Percentiles rank a stretch among this genome's conserved stretches.
These are phyloP conservation scores for Noctilio leporinus DNA, from an alignment of 2,113 vertebrate species.

Conservation along the genomic window DNA sequence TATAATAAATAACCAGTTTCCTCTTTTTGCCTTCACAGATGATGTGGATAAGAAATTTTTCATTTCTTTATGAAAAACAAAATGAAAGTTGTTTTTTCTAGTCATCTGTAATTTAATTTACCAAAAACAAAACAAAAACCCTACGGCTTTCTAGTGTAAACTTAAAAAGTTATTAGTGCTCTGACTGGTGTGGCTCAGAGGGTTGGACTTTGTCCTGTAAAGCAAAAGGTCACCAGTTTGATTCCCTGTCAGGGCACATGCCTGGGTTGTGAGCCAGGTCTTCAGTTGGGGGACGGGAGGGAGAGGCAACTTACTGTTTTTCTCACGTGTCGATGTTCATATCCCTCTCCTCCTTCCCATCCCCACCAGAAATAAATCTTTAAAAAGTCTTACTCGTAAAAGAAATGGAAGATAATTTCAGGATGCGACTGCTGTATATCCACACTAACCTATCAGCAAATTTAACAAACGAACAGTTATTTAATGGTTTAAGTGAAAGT, in stretches of 20 bases:
- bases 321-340: too few species aligned
- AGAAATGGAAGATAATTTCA: constrained; percentile 11
- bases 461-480: background rate
- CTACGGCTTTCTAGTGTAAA: background rate
- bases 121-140: background rate
- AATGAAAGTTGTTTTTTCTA: background rate
- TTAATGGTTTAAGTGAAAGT: background rate
- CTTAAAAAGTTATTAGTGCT: background rate
- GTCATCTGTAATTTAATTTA: constrained; percentile 13
- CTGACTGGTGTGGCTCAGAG: too few species aligned
- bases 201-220: too few species aligned
- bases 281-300: too few species aligned
- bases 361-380: background rate
- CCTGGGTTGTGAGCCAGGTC: too few species aligned
- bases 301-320: too few species aligned
- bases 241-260: too few species aligned
- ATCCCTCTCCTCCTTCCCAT: too few species aligned
- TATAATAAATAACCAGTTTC: constrained; percentile 14
- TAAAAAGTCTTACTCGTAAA: background rate
- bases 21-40: constrained; percentile 14
- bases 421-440: background rate
- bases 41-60: constrained; percentile 20
- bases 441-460: background rate
- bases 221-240: too few species aligned
- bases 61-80: background rate